Base-by-base conservation (phyloP, 2,797 vertebrate species). In the Spizella passerina region DNA sequence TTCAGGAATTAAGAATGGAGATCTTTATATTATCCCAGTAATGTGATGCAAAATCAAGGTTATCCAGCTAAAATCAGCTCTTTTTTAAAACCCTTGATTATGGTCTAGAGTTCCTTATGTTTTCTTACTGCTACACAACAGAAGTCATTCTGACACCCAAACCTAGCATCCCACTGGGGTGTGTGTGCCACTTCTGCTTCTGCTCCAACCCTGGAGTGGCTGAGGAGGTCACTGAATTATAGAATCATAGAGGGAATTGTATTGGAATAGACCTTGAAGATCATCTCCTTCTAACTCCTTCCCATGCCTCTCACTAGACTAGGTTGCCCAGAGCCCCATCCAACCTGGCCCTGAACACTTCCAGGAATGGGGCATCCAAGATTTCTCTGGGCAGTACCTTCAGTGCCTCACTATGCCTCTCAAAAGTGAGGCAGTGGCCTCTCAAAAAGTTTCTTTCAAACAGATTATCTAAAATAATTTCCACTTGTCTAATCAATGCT, bases 131-230 rank as follows among this genome's bases (percentile, higher is more conserved):
- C 21, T 47, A 46, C 66, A 76, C 8, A 24, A n/a, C 32, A 68
- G 7, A 5, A 39, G 19, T 41, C 44, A 6, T 59, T 77, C 56
- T 86, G 65, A 52, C 23, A 22, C 16, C 7, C 7, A 46, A 7
- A 23, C 13, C 10, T 26, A 44, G 4, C 10, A 10, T 34, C 23
- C 6, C 1, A 0, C 17, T 69, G 50, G 5, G 1, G 2, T 32
- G 2, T 29, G 2, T 3, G 1, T 64, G 32, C 6, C 27, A 14
- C 22, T 72, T n/a, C 14, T 2, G 1, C 3, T 11, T 19, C 21
- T n/a, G 4, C 2, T 59, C 27, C 57, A 66, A 2, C 7, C 19
- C 21, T 4, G 4, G 12, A 47, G 6, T 29, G 7, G 7, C 22
- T 85, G 38, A 60, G 46, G 18, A 71, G 46, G 14, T 75, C 5